Conservation (phyloP, 2,888 invertebrate genomes). For the Liposcelis brunnea region DNA sequence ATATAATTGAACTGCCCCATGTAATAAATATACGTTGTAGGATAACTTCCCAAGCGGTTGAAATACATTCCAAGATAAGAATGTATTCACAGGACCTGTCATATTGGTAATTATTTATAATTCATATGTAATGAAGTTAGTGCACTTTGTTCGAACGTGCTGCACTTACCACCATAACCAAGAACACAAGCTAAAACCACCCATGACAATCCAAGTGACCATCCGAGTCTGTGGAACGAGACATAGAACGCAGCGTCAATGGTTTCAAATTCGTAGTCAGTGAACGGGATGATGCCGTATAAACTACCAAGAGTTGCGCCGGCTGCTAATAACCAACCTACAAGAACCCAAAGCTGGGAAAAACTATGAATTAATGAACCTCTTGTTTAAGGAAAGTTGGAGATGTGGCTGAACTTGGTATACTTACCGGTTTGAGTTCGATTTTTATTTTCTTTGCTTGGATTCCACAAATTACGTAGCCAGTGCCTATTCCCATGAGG, state of each 20-base stretch:
- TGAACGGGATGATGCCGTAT: neutral
- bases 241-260: neutral
- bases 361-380: too few relatives aligned
- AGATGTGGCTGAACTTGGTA: too few relatives aligned
- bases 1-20: slow-evolving; percentile 17
- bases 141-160: too few relatives aligned
- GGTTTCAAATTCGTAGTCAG: neutral
- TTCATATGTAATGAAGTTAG: too few relatives aligned
- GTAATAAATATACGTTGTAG: neutral
- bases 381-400: too few relatives aligned
- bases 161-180: neutral
- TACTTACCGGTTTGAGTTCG: neutral
- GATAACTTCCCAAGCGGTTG: neutral
- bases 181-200: neutral
- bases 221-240: neutral
- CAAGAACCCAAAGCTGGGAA: neutral
- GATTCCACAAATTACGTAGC: neutral
- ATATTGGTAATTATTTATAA: too few relatives aligned
- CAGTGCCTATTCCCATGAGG: neutral
- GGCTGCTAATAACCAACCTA: neutral
- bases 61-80: neutral
- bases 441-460: neutral
- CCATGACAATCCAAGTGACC: neutral
- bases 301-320: neutral
- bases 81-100: neutral